A percentile compares a stretch with the other conserved stretches of the same genome.
These are phyloP conservation scores for Hydropotes inermis DNA, from an alignment of 2,113 vertebrate genomes.

Conservation along the genomic window DNA sequence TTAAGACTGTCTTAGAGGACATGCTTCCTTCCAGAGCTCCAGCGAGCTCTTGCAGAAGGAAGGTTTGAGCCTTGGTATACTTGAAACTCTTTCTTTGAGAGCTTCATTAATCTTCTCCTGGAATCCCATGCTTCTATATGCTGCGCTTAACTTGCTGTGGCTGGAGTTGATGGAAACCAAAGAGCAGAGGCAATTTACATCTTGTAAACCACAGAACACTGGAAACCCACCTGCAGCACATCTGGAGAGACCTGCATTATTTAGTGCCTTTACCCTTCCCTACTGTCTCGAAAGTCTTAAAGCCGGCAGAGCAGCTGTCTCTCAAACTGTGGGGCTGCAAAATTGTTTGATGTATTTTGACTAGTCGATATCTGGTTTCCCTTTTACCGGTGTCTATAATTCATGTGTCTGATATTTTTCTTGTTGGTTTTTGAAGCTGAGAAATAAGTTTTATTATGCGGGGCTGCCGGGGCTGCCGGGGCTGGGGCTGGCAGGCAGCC, in stretches of 20 bases:
- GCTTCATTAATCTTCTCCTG: background rate
- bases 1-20: background rate
- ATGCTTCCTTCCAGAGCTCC: background rate
- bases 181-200: conserved; percentile 47
- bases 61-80: background rate
- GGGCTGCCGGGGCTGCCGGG: too few relatives aligned
- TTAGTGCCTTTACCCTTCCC: background rate
- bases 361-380: too few relatives aligned
- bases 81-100: background rate
- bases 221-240: background rate
- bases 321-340: too few relatives aligned
- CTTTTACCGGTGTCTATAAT: too few relatives aligned
- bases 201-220: background rate
- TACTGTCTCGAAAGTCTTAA: conserved; percentile 15
- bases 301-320: conserved; percentile 1
- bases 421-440: too few relatives aligned
- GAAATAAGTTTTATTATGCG: too few relatives aligned
- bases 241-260: conserved; percentile 47
- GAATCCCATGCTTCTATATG: background rate
- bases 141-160: background rate
- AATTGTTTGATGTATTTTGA: too few relatives aligned
- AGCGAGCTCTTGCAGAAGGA: background rate
- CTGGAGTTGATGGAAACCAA: background rate
- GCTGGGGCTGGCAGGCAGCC: too few relatives aligned
- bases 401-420: too few relatives aligned